Evolutionary conservation across 2,888 invertebrate genomes (phyloP).

Genomic region (Strigamia crassipes): DNA sequence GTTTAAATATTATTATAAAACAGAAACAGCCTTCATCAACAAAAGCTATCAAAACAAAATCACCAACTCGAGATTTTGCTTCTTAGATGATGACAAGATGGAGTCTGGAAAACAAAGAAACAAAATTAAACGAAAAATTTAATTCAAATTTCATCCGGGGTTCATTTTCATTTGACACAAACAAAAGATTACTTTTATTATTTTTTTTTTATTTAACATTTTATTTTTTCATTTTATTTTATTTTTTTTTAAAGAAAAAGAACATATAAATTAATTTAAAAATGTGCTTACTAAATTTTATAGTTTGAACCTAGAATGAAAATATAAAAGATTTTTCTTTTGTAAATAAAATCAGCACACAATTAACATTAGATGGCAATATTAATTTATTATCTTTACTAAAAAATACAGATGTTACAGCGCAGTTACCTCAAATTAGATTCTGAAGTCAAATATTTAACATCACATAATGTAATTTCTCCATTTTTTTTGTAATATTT

Average conservation of each 20-base stretch:
- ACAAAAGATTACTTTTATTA: neutral
- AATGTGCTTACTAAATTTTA: neutral
- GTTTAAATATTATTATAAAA: neutral
- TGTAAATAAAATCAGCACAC: slow-evolving; percentile 37
- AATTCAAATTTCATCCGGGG: slow-evolving; percentile 33
- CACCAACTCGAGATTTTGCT: slow-evolving; percentile 39
- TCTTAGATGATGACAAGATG: slow-evolving; percentile 39
- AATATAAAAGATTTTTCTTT: neutral
- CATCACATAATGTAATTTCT: slow-evolving; percentile 14
- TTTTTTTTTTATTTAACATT: neutral
- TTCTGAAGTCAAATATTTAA: slow-evolving; percentile 3
- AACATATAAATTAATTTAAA: neutral
- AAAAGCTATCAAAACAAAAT: slow-evolving; percentile 41
- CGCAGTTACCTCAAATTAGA: slow-evolving; percentile 30
- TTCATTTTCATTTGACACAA: neutral
- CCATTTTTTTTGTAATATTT: neutral
- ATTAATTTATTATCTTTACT: slow-evolving; percentile 34
- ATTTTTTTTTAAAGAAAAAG: neutral
- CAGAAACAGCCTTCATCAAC: slow-evolving; percentile 37
- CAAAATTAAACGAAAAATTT: neutral
- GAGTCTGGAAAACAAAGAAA: neutral
- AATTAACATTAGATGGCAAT: slow-evolving; percentile 36
- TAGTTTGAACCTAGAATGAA: slow-evolving; percentile 34
- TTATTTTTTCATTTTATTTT: neutral
- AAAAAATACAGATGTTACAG: slow-evolving; percentile 29